These are phyloP conservation scores for Oscheius onirici DNA, from an alignment of 2,888 invertebrate species.

Conservation along the genomic window DNA sequence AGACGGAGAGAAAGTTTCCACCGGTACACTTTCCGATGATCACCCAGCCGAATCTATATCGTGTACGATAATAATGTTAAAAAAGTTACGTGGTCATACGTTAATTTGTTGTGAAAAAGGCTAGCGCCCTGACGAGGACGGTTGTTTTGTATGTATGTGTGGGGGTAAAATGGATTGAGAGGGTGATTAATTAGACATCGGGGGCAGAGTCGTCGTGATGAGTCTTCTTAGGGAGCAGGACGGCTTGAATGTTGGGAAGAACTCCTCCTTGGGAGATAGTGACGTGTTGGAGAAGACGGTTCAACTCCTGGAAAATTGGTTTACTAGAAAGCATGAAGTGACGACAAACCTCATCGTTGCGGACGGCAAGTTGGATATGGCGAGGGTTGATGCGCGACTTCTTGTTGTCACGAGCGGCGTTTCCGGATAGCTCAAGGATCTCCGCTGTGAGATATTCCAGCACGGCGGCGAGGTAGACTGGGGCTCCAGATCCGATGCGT, in stretches of 20 bases:
- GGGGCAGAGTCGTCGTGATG: too few relatives aligned
- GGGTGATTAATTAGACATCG: too few relatives aligned
- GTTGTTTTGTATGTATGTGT: too few relatives aligned
- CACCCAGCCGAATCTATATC: too few relatives aligned
- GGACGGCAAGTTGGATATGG: constrained; percentile 31
- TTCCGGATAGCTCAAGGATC: constrained; percentile 64
- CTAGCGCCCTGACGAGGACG: background rate
- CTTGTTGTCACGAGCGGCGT: constrained; percentile 75
- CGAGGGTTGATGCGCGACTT: constrained; percentile 72
- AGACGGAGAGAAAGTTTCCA: too few relatives aligned
- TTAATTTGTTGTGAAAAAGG: background rate
- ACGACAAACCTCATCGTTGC: constrained; percentile 1
- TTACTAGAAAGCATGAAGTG: too few relatives aligned
- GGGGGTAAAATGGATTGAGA: too few relatives aligned
- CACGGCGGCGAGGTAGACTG: constrained; percentile 5
- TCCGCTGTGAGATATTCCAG: constrained; percentile 55
- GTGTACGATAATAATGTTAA: too few relatives aligned
- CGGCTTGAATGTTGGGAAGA: background rate
- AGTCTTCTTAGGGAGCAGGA: constrained; percentile 1
- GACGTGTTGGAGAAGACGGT: background rate
- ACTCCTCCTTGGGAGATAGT: constrained; percentile 14
- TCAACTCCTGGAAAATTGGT: background rate
- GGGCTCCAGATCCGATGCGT: background rate
- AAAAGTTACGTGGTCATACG: too few relatives aligned
- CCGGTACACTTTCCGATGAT: too few relatives aligned